Conservation (phyloP, 2,888 invertebrate species). For the Caenorhabditis doughertyi region DNA sequence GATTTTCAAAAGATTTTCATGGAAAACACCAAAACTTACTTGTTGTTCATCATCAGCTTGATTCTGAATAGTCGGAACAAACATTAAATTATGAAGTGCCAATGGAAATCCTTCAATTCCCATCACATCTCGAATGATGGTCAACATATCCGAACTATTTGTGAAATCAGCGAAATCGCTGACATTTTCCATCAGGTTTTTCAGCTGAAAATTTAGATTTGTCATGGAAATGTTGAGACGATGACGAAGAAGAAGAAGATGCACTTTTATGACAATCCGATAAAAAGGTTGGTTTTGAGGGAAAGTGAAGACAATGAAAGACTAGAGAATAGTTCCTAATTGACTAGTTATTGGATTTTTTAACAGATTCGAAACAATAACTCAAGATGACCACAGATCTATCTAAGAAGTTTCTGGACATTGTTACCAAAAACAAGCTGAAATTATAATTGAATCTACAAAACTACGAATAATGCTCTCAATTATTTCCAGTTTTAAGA, state of each 20-base stretch:
- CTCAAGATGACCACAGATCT: too few relatives aligned
- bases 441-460: too few relatives aligned
- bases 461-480: too few relatives aligned
- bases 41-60: slow-evolving; percentile 92
- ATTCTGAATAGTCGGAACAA: slow-evolving; percentile 92
- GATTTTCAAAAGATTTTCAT: slow-evolving; percentile 83
- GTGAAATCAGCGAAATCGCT: slow-evolving; percentile 60
- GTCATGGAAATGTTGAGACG: slow-evolving; percentile 54
- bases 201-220: slow-evolving; percentile 40
- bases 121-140: slow-evolving; percentile 57
- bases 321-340: slow-evolving; percentile 80
- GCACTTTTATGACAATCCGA: slow-evolving; percentile 80
- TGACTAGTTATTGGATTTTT: too few relatives aligned
- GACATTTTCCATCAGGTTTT: slow-evolving; percentile 60
- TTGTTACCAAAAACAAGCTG: too few relatives aligned
- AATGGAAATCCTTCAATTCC: slow-evolving; percentile 85
- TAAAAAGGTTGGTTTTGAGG: background rate
- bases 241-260: slow-evolving; percentile 80
- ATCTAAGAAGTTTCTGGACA: too few relatives aligned
- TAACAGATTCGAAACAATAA: too few relatives aligned
- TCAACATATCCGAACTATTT: slow-evolving; percentile 45
- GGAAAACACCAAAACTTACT: slow-evolving; percentile 80
- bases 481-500: too few relatives aligned
- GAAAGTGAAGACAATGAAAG: slow-evolving; percentile 76
- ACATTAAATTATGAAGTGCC: slow-evolving; percentile 93